These are phyloP conservation scores for Drosophila lacteicornis DNA, from an alignment of 1,140 invertebrate species.

Conservation along the genomic window DNA sequence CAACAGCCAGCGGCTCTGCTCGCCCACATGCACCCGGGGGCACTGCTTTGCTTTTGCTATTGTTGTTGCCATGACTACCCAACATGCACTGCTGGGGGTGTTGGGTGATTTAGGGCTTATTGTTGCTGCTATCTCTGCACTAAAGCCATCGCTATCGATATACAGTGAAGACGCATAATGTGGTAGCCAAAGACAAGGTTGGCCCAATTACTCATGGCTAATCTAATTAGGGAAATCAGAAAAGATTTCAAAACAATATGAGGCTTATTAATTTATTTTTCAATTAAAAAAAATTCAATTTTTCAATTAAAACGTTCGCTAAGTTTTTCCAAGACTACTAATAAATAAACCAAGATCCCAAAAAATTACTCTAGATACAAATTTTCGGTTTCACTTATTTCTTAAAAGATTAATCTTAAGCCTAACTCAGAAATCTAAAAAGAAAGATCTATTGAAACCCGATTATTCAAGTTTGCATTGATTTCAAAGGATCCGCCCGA, in stretches of 20 bases:
- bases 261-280: not conserved
- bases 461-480: no score
- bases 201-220: slow-evolving; percentile 11
- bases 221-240: slow-evolving; percentile 3
- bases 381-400: no score
- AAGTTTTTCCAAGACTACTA: no score
- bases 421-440: not conserved
- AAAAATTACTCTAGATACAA: no score
- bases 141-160: slow-evolving; percentile 15
- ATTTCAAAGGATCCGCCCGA: not conserved
- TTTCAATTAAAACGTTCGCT: no score
- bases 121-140: slow-evolving; percentile 24
- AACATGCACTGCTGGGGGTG: slow-evolving; percentile 52
- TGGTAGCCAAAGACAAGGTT: not conserved
- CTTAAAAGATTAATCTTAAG: not conserved
- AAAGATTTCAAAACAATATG: not conserved
- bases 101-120: slow-evolving; percentile 26
- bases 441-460: not conserved
- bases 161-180: slow-evolving; percentile 18
- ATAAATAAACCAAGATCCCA: no score
- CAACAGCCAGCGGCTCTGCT: slow-evolving; percentile 7
- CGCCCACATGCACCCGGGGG: slow-evolving; percentile 21
- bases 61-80: slow-evolving; percentile 36
- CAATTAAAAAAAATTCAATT: no score
- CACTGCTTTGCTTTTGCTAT: slow-evolving; percentile 8